Percentiles rank a stretch among this genome's conserved stretches.
phyloP scores from a whole-genome alignment of 2,113 vertebrate species.

The Taxidea taxus region DNA sequence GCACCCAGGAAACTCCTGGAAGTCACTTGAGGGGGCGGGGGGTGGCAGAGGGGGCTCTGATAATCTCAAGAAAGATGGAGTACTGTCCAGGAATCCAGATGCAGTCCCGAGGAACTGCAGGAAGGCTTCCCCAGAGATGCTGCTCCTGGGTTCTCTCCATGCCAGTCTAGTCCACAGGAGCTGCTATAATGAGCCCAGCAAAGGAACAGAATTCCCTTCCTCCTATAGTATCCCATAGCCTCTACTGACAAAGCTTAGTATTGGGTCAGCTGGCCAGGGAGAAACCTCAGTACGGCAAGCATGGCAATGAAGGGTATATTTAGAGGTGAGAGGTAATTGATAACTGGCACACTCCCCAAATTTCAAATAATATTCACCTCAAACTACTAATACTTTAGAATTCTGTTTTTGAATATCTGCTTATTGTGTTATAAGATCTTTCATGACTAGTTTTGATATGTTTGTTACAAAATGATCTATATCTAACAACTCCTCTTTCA shows the following conservation, averaged over 20 bases:
- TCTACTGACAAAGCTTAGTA: background rate
- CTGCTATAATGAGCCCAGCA: too few relatives aligned
- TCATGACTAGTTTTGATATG: background rate
- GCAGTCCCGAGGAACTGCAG: background rate
- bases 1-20: background rate
- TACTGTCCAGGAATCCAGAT: background rate
- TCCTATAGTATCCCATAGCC: background rate
- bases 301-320: background rate
- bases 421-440: background rate
- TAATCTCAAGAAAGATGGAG: background rate
- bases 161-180: background rate
- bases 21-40: background rate
- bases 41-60: accelerated
- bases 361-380: background rate
- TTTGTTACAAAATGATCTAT: background rate
- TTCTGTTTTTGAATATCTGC: background rate
- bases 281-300: background rate
- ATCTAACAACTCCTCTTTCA: background rate
- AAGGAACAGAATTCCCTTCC: background rate
- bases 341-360: too few relatives aligned
- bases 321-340: background rate
- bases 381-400: background rate
- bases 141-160: background rate
- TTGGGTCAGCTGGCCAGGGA: background rate
- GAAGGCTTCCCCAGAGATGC: background rate